phyloP scores from a whole-genome alignment of 2,797 vertebrate species.

The Ptychobarbus kaznakovi region DNA sequence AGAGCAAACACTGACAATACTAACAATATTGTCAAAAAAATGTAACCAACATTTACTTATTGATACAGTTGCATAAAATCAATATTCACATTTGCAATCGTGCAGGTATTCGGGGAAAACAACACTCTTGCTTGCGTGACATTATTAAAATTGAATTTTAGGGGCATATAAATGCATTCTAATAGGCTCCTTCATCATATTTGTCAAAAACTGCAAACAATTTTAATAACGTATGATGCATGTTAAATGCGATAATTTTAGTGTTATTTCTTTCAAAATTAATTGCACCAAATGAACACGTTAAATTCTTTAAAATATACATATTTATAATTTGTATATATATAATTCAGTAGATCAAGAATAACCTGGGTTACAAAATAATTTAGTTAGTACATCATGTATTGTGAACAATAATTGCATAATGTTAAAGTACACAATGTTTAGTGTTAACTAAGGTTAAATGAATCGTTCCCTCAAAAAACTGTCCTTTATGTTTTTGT shows the following conservation, averaged over 20 bases:
- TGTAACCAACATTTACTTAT: neutral
- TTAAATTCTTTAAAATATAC: no score
- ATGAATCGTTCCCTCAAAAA: neutral
- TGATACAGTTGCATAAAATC: no score
- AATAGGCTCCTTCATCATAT: neutral
- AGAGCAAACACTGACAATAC: neutral
- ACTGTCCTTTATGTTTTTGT: neutral
- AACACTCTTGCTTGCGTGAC: neutral
- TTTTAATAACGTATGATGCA: no score
- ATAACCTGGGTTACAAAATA: neutral
- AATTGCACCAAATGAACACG: no score
- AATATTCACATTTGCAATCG: neutral
- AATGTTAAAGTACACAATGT: neutral
- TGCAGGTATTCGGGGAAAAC: neutral
- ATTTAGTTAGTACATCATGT: neutral
- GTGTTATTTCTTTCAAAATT: no score
- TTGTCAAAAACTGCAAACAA: neutral
- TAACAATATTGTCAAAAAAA: neutral
- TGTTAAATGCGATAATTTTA: neutral
- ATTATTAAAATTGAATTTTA: neutral
- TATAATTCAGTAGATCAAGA: no score
- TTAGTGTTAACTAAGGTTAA: neutral
- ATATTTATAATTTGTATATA: no score
- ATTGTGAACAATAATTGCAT: neutral
- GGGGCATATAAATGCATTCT: neutral